A percentile compares a stretch with the other conserved stretches of the same genome.
These are phyloP conservation scores for Pachydiplax longipennis DNA, from an alignment of 2,888 invertebrate genomes.

Conservation along the genomic window DNA sequence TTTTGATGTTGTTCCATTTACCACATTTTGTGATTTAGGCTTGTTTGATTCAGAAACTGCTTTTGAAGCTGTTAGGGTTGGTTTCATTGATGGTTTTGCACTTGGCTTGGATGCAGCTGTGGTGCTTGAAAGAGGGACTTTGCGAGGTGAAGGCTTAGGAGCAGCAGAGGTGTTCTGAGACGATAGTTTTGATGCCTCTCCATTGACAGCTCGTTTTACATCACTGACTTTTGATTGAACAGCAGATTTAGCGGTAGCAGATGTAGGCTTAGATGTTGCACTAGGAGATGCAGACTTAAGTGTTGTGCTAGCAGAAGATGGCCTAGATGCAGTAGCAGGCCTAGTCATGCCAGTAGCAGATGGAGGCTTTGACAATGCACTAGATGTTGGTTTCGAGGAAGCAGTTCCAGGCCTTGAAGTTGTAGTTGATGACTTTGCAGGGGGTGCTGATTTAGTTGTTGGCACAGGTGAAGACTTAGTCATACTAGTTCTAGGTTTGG, in stretches of 20 bases:
- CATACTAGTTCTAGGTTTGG: constrained; percentile 49
- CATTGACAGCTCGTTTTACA: neutral
- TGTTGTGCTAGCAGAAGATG: constrained; percentile 45
- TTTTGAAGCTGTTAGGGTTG: neutral
- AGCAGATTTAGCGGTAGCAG: constrained; percentile 50
- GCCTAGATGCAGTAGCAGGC: constrained; percentile 52
- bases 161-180: constrained; percentile 46
- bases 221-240: constrained; percentile 16
- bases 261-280: constrained; percentile 33
- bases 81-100: neutral
- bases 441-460: constrained; percentile 51
- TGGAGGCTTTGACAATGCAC: constrained; percentile 24
- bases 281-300: constrained; percentile 50
- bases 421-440: constrained; percentile 50
- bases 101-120: neutral
- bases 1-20: constrained; percentile 53
- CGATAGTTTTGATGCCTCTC: neutral
- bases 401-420: constrained; percentile 51
- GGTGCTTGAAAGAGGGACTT: neutral
- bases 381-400: constrained; percentile 46
- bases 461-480: constrained; percentile 48
- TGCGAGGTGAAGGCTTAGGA: constrained; percentile 16
- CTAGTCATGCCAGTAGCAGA: constrained; percentile 50
- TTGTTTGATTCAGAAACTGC: constrained; percentile 49
- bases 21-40: constrained; percentile 51